Base-by-base conservation (phyloP, 2,113 vertebrate genomes). In the Chaetura pelagica region DNA sequence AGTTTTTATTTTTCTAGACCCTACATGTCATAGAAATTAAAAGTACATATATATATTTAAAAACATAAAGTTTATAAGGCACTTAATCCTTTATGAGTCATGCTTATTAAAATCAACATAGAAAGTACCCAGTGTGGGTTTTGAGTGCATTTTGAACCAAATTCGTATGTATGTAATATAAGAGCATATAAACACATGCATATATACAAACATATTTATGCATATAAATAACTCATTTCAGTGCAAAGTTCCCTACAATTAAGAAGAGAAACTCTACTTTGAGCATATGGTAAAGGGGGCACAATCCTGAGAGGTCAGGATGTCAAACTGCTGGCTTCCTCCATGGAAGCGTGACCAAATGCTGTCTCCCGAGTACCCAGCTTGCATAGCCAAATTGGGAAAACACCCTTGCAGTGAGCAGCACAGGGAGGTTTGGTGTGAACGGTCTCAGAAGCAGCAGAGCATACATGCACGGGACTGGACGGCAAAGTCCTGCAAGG, bases 81-180 rank as follows among this genome's bases (percentile, higher is more conserved):
- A 84, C 63, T 96, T 93, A 89, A 75, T 84, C 68, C 35, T 88
- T 93, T 92, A 26, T 61, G 61, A 89, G 81, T 80, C 62, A 89
- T 20, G 42, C 22, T 84, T 88, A 84, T 29, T 51, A 73, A 94
- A 94, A 91, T 92, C 96, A 96, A 96, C 61, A 92, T 12, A 83
- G 59, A 74, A 92, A 77, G 35, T 69, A 15, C 42, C 42, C 77
- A 71, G 21, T 32, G 11, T 49, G 55, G 72, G 8, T 6, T 96
- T 57, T 85, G 80, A 90, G 62, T 22, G 52, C 55, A 91, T 91
- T 95, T 96, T 86, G 64, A 96, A 92, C 40, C 30, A 93, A 29
- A 80, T 80, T 68, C 92, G 32, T 69, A 77, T 74, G 48, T 52
- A 88, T 8, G 55, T 40, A 82, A 42, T 34, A 74, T 8, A 61